Evolutionary conservation across 2,797 vertebrate species (phyloP).

Genomic region (Mus caroli): DNA sequence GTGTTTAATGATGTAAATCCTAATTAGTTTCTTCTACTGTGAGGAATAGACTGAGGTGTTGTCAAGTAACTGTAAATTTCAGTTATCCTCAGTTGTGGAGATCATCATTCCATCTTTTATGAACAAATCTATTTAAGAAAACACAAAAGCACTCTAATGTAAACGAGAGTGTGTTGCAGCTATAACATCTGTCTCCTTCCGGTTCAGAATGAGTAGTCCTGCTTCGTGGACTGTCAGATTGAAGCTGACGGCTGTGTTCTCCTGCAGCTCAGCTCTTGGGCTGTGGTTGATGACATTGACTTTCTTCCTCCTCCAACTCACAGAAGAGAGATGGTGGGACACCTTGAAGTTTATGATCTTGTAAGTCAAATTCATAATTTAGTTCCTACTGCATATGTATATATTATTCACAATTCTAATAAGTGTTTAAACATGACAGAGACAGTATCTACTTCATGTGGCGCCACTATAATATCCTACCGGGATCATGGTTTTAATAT

Average conservation of each 20-base stretch:
- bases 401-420: background rate
- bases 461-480: background rate
- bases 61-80: background rate
- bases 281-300: too few species aligned
- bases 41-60: background rate
- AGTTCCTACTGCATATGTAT: background rate
- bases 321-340: background rate
- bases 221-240: background rate
- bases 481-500: background rate
- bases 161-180: background rate
- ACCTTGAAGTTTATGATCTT: too few species aligned
- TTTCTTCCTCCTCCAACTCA: background rate
- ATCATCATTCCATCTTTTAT: background rate
- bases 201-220: background rate
- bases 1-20: background rate
- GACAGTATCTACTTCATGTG: background rate
- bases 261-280: background rate
- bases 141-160: background rate
- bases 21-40: background rate
- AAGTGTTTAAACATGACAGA: background rate
- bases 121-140: background rate
- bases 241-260: rapidly evolving
- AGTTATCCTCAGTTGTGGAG: background rate
- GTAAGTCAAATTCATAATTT: background rate
- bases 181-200: background rate